phyloP scores from a whole-genome alignment of 2,888 invertebrate genomes.

The Linnaemya vulpina region DNA sequence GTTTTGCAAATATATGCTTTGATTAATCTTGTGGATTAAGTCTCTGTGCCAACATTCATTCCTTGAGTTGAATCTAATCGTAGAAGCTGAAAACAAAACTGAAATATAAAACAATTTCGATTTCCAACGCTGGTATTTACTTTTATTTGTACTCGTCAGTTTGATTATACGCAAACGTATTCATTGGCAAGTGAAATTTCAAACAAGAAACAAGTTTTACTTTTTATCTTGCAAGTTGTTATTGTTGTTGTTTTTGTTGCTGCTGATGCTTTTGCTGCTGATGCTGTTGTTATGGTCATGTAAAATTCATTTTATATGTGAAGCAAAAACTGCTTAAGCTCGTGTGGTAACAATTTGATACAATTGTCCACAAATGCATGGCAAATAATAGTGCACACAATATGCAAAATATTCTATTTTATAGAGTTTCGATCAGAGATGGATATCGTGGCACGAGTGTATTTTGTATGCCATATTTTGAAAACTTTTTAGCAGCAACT shows the following conservation, averaged over 20 bases:
- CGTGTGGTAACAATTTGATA: constrained; percentile 13
- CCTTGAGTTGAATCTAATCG: too few relatives aligned
- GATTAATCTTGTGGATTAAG: too few relatives aligned
- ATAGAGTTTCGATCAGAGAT: too few relatives aligned
- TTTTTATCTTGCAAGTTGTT: neutral
- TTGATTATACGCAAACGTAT: neutral
- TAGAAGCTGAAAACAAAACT: too few relatives aligned
- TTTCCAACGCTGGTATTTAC: neutral
- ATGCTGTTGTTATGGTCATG: constrained; percentile 25
- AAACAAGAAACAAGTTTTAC: neutral
- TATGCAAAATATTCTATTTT: neutral
- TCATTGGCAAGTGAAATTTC: constrained; percentile 37
- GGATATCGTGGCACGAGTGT: too few relatives aligned
- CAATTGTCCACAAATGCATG: neutral
- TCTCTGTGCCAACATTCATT: too few relatives aligned
- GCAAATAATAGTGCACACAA: neutral
- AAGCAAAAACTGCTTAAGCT: constrained; percentile 12
- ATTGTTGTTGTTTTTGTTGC: neutral
- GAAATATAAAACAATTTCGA: too few relatives aligned
- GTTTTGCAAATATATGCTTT: too few relatives aligned
- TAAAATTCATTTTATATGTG: constrained; percentile 10
- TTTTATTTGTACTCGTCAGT: neutral
- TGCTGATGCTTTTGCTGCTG: too few relatives aligned
- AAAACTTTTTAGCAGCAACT: too few relatives aligned
- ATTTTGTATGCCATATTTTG: too few relatives aligned